Base-by-base conservation (phyloP, 1,140 invertebrate genomes). In the Radopholus similis region DNA sequence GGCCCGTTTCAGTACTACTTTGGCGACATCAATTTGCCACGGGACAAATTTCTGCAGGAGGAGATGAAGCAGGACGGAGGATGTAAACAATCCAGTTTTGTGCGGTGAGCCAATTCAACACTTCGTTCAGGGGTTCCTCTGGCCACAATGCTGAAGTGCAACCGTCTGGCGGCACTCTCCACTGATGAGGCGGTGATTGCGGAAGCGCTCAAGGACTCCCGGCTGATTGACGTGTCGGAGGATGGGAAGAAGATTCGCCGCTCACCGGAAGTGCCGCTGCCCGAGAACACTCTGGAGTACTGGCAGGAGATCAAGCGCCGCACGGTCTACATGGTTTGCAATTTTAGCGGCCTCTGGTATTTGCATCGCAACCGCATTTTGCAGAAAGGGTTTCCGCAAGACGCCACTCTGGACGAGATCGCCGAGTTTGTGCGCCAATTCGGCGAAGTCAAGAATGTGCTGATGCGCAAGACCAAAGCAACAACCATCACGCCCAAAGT, bases 21-120 rank as follows among this genome's bases (percentile, higher is more conserved):
- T 83, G 87, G 93, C 62, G 90, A 97, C 83, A 87, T 90, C 2
- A 97, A 96, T 83, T 86, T 96, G 44, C 88, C 89, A 5, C 87
- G 88, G 69, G 93, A 97, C 80, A 93, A 91, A 80, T 96, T 95
- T 80, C 84, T 96, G 2, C 88, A 88, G 69, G 89, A 91, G 70
- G 88, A 93, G 84, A 87, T 90, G 1, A 89, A 89, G 75, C 83
- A 90, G 67, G 90, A 94, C 74, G 88, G 93, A 75, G 93, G 93
- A 8, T 96, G 92, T 86, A 84, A 83, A 84, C 83, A 44, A 23
- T 26, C 3, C 23, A 21, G 38, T 11, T 44, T 55, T 70, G 26
- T 54, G 40, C 59, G 63, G 11, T 18, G 35, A 21, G 15, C 42
- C 28, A 4, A 9, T 40, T 40, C 34, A 26, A 26, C 49, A 71